phyloP scores from a whole-genome alignment of 92 coral and sea anemone species.

The Epizoanthus illoricatus region DNA sequence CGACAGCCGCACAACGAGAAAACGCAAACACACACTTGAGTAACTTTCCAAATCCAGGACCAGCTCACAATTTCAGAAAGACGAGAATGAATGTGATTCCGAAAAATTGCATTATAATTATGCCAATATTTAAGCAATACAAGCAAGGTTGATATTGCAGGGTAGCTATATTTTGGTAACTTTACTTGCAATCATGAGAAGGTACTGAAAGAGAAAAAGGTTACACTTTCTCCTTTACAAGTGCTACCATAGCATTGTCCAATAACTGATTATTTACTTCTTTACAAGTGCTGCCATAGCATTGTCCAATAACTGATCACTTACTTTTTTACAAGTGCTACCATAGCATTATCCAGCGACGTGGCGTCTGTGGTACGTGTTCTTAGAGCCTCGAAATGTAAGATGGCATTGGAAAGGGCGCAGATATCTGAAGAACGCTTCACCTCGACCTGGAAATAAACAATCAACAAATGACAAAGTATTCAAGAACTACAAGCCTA shows the following conservation, averaged over 20 bases:
- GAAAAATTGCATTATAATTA: no score
- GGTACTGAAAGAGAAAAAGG: no score
- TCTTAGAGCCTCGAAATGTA: constrained; percentile 91
- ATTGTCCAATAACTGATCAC: background rate
- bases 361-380: constrained; percentile 81
- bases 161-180: no score
- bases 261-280: background rate
- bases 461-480: background rate
- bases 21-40: background rate
- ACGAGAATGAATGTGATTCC: no score
- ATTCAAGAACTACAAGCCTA: background rate
- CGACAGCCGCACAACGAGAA: constrained; percentile 5
- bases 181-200: no score
- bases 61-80: no score
- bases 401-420: constrained; percentile 85
- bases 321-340: constrained; percentile 77
- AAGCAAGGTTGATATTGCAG: no score
- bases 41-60: no score
- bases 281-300: background rate
- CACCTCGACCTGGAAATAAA: constrained; percentile 66
- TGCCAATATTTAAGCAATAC: no score
- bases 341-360: constrained; percentile 75
- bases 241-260: background rate
- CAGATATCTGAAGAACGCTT: constrained; percentile 91
- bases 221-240: no score